Base-by-base conservation (phyloP, 2,113 vertebrate species). In the Accipiter cooperii region DNA sequence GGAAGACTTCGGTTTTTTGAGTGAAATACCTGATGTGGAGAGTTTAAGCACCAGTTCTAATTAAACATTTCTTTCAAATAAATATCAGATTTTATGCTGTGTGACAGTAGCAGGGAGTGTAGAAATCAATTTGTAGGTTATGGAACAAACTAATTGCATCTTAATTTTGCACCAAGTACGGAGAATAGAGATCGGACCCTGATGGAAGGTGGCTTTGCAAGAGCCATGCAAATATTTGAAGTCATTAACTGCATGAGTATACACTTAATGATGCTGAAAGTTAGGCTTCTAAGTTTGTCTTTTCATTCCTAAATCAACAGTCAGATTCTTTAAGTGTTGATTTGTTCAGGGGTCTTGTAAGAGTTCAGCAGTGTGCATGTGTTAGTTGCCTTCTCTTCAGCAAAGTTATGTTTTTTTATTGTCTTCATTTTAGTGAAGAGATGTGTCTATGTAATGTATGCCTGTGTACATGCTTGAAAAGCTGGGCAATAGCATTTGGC, bases 401-500 rank as follows among this genome's bases (percentile, higher is more conserved):
- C 14, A 58, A 70, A 77, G 51, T 21, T 42, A 29, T 0, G 4
- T 1, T 1, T 46, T 82, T 57, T 54, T 25, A 55, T 64, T 9
- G 22, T 69, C 17, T 65, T 40, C 5, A 14, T 77, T 90, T 84
- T 55, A 51, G 15, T 87, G 52, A 64, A 66, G 34, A 76, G 17
- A 9, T 29, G 4, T 60, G 24, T 33, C 58, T 91, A 0, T 4
- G 2, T 88, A 46, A 20, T 5, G 1, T 19, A 13, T 24, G 3
- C 4, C 1, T 55, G 11, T 83, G 19, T 49, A 33, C 0, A 0
- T 64, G 51, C 64, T 78, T 87, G 63, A 63, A 68, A 68, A 61
- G 6, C 13, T 68, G 33, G 19, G 40, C 36, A 44, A 1, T n/a
- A 77, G 8, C 46, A 15, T 81, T 95, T 70, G 36, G 9, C 22